Evolutionary conservation across 2,888 invertebrate species (phyloP), one percentile per base, ranked within the genome.

Genomic region (Nymphalis c-album): DNA sequence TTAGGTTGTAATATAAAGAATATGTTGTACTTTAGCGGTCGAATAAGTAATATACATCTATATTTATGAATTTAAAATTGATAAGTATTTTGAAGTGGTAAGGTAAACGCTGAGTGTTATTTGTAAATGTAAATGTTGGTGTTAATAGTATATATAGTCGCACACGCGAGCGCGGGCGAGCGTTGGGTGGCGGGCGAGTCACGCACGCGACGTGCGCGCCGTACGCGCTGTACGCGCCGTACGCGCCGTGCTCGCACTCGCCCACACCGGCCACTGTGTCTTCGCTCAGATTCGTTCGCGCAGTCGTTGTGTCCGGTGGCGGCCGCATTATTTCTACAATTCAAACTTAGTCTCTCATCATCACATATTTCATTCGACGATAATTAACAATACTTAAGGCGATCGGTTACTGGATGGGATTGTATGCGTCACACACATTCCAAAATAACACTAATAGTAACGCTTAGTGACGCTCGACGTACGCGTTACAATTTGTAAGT

Each of bases 391-490:
- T 75, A 71, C 77, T 10, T 57, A 48, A 73, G 72, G 77, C 72
- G 76, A 75, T 77, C 78, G 80, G 60, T 57, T 57, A 57, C 57
- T 57, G 71, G 72, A 68, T 69, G 74, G 79, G 77, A 79, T 76
- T 76, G 82, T 78, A 81, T 83, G 88, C 87, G 85, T 86, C 87
- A 86, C 86, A 89, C 77, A 91, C 91, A 91, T 91, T 91, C 91
- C 91, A 91, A 89, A 88, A 88, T 85, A 88, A 85, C 84, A 81
- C 81, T 85, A 80, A 80, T 82, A 78, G 84, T 85, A 85, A 85
- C 85, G 85, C 83, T 78, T 80, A 74, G 83, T 83, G 86, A 80
- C 84, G 85, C 85, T 84, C 82, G 80, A 77, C 78, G 76, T 79
- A 77, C 82, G 87, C 88, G 87, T 85, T 85, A 80, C 86, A 81